Base-by-base conservation (phyloP, 2,888 invertebrate genomes). In the Lithophane leautieri region DNA sequence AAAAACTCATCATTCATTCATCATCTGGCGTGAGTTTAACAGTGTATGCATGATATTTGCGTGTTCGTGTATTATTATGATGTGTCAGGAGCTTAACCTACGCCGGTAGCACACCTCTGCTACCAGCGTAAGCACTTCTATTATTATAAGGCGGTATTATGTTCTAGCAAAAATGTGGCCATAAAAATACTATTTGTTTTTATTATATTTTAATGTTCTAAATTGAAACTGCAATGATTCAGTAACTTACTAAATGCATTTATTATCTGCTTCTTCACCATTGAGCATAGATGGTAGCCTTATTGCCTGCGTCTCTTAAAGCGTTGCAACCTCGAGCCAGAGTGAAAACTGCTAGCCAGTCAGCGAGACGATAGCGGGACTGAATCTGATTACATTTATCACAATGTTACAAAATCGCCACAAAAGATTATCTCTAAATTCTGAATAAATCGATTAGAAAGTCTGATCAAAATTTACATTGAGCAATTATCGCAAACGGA, bases 401-500 rank as follows among this genome's bases (percentile, higher is more conserved):
- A 28, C 7, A 34, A 25, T 40, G 42, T 63, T 3, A 47, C 22
- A 47, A n/a, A 56, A 82, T n/a, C 7, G 14, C 52, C 19, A 47
- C 22, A 34, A 62, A 63, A 22, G 8, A 63, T 40, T 47, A 61
- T 42, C 9, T 56, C 22, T 14, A 28, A 44, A 25, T 69, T 62
- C 71, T 40, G 40, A 85, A 71, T 65, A 69, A 81, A 85, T 75
- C 65, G 73, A 69, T 86, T 83, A 78, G 75, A 83, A 66, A 86
- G 42, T 76, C 63, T 65, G 65, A 74, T 82, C 70, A 82, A 86
- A 85, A 34, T 34, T 85, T 85, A 66, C 72, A 69, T 68, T 66
- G 60, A 85, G 54, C 74, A 87, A 85, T 85, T 82, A 85, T 79
- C 79, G 82, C 68, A 47, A 80, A 60, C 78, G 82, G 73, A 76